Conservation (phyloP, 1,140 invertebrate genomes). For the Brachionus angularis region DNA sequence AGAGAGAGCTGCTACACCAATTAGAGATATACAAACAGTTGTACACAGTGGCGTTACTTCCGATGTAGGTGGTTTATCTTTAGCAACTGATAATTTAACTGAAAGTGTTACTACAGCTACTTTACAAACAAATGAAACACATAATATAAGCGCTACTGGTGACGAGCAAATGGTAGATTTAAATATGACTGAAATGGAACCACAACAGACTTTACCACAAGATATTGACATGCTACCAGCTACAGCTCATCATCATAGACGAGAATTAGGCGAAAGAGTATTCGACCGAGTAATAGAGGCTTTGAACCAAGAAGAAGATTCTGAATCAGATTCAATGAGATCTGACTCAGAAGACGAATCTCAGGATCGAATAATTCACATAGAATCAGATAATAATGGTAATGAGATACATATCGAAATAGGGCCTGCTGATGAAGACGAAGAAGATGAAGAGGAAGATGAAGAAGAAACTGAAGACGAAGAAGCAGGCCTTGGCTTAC, state of each 20-base stretch:
- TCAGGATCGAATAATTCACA: slow-evolving; percentile 41
- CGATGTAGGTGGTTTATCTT: neutral
- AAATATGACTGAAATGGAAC: slow-evolving; percentile 44
- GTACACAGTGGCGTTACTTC: neutral
- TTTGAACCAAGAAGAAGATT: slow-evolving; percentile 21
- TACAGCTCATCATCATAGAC: slow-evolving; percentile 13
- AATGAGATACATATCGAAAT: slow-evolving; percentile 43
- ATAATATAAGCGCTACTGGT: too few relatives aligned
- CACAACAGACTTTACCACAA: slow-evolving; percentile 38
- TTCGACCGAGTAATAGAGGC: slow-evolving; percentile 41
- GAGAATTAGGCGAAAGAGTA: slow-evolving; percentile 13
- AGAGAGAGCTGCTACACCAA: neutral
- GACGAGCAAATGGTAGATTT: neutral
- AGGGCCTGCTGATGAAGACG: slow-evolving; percentile 23
- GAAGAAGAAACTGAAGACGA: too few relatives aligned
- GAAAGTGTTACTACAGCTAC: too few relatives aligned
- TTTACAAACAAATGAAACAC: too few relatives aligned
- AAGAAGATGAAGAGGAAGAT: slow-evolving; percentile 53
- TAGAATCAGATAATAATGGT: slow-evolving; percentile 25
- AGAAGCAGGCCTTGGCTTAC: slow-evolving; percentile 61
- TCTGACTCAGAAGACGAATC: slow-evolving; percentile 30
- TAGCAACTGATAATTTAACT: too few relatives aligned
- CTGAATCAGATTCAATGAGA: neutral
- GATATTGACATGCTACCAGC: slow-evolving; percentile 34
- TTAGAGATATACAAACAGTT: neutral